These are phyloP conservation scores for Heliothis virescens DNA, from an alignment of 1,140 invertebrate genomes.

Conservation along the genomic window DNA sequence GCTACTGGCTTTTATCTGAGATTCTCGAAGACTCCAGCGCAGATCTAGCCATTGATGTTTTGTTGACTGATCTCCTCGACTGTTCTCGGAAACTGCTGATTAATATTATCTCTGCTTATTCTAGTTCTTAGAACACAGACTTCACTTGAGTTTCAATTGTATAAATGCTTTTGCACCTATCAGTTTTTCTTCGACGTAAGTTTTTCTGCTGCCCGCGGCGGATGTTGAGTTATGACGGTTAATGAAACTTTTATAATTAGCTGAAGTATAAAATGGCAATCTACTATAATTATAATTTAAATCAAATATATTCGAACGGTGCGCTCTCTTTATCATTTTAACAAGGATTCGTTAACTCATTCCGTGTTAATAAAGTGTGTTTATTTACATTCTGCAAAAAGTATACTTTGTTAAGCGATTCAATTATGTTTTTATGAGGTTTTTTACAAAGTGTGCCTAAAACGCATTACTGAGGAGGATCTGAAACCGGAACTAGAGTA, in stretches of 20 bases:
- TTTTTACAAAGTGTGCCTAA: conserved; percentile 55
- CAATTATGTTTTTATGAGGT: conserved; percentile 70
- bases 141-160: conserved; percentile 31
- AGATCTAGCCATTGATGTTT: conserved; percentile 33
- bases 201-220: conserved; percentile 26
- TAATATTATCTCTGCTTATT: conserved; percentile 33
- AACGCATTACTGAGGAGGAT: conserved; percentile 77
- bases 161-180: conserved; percentile 19
- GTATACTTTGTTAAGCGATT: conserved; percentile 64
- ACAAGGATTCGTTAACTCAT: conserved; percentile 40
- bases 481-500: conserved; percentile 79
- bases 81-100: conserved; percentile 37
- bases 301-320: conserved; percentile 38
- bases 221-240: conserved; percentile 26
- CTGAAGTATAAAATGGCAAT: conserved; percentile 22
- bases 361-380: conserved; percentile 47
- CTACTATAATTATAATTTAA: conserved; percentile 36
- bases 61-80: conserved; percentile 36
- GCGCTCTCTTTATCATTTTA: conserved; percentile 37
- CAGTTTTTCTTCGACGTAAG: conserved; percentile 28
- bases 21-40: conserved; percentile 45
- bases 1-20: conserved; percentile 61
- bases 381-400: conserved; percentile 66
- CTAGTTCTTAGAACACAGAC: conserved; percentile 33
- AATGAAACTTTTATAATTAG: conserved; percentile 40